phyloP scores from a whole-genome alignment of 2,888 invertebrate genomes.

The Heliconius aoede region DNA sequence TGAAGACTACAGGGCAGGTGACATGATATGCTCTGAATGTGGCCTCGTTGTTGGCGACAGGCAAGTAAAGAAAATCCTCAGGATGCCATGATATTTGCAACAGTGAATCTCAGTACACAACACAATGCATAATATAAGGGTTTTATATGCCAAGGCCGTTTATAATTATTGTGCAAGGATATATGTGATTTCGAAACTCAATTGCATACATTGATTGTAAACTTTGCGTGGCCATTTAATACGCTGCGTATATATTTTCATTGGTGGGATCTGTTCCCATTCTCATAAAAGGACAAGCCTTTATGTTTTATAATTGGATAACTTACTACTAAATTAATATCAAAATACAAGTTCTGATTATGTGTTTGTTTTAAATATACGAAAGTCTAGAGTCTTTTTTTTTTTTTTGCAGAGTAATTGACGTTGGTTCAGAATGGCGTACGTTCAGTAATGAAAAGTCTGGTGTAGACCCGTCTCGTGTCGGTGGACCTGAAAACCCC shows the following conservation, averaged over 20 bases:
- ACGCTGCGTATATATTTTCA: constrained; percentile 11
- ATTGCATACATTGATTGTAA: constrained; percentile 38
- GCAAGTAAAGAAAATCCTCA: constrained; percentile 75
- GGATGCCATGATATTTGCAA: constrained; percentile 28
- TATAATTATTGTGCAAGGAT: constrained; percentile 44
- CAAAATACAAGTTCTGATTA: background rate
- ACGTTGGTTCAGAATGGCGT: constrained; percentile 99
- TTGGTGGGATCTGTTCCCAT: constrained; percentile 18
- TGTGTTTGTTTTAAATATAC: background rate
- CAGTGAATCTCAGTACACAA: constrained; percentile 28
- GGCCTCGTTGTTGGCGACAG: constrained; percentile 99
- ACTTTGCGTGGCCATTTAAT: constrained; percentile 33
- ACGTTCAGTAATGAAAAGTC: constrained; percentile 99
- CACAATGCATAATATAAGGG: constrained; percentile 34
- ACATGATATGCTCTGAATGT: constrained; percentile 99
- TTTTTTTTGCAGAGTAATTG: constrained; percentile 90
- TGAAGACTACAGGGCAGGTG: constrained; percentile 99
- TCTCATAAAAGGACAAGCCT: constrained; percentile 20
- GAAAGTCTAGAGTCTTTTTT: no score
- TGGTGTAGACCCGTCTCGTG: constrained; percentile 99
- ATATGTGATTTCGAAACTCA: constrained; percentile 37
- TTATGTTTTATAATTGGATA: constrained; percentile 10
- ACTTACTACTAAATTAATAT: constrained; percentile 8
- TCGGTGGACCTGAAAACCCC: constrained; percentile 99
- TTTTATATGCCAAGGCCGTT: constrained; percentile 44